phyloP scores from a whole-genome alignment of 2,888 invertebrate genomes.

The Drosophila mimica region DNA sequence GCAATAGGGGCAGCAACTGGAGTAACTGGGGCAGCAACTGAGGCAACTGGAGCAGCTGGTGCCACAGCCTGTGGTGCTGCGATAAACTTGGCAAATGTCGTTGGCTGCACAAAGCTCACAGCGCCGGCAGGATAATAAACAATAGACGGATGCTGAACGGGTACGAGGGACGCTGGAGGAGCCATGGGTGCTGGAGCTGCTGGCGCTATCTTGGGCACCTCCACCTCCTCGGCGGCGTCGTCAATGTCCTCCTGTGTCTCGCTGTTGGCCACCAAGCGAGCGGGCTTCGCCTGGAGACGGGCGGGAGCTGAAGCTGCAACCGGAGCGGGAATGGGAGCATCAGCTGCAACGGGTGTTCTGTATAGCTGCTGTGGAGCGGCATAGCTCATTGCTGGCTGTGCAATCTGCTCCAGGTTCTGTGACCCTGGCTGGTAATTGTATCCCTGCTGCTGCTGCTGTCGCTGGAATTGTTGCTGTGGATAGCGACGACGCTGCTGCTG shows the following conservation, averaged over 20 bases:
- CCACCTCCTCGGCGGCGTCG: slow-evolving; percentile 69
- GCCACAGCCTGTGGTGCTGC: slow-evolving; percentile 41
- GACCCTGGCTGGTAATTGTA: slow-evolving; percentile 72
- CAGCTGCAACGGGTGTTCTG: slow-evolving; percentile 32
- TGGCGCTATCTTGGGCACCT: slow-evolving; percentile 38
- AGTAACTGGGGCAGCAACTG: slow-evolving; percentile 25
- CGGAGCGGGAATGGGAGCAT: slow-evolving; percentile 7
- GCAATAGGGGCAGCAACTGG: background rate
- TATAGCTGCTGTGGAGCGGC: slow-evolving; percentile 60
- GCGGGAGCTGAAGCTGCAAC: slow-evolving; percentile 33
- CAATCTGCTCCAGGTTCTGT: slow-evolving; percentile 46
- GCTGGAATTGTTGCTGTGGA: slow-evolving; percentile 56
- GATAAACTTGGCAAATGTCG: slow-evolving; percentile 57
- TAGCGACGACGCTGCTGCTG: slow-evolving; percentile 48
- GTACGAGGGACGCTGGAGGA: slow-evolving; percentile 17
- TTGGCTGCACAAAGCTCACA: slow-evolving; percentile 74
- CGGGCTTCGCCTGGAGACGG: slow-evolving; percentile 59
- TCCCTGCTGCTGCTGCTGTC: slow-evolving; percentile 66
- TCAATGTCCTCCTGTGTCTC: slow-evolving; percentile 74
- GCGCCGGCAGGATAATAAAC: slow-evolving; percentile 78
- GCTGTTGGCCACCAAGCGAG: slow-evolving; percentile 65
- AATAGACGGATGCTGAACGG: slow-evolving; percentile 49
- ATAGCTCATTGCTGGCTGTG: slow-evolving; percentile 49
- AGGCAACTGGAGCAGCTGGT: slow-evolving; percentile 9
- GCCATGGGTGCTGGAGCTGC: slow-evolving; percentile 23